Percentiles rank a stretch among this genome's conserved stretches.
phyloP scores from a whole-genome alignment of 2,797 vertebrate genomes.

The Poeciliopsis infans region DNA sequence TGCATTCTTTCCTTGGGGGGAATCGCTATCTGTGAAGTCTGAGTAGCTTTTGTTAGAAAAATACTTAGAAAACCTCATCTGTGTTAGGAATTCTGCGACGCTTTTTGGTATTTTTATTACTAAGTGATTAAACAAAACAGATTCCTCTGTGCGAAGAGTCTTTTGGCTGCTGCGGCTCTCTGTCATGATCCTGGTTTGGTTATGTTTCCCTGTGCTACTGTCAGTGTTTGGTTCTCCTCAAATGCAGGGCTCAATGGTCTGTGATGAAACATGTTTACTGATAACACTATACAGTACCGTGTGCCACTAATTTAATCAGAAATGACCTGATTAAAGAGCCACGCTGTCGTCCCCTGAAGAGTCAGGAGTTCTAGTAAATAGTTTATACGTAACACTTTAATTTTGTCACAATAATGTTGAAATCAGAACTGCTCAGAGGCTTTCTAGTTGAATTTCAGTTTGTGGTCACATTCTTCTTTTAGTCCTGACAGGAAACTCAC shows the following conservation, averaged over 20 bases:
- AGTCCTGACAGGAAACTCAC: background rate
- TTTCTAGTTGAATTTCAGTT: background rate
- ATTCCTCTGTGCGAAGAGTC: background rate
- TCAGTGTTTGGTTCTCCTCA: background rate
- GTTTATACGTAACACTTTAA: background rate
- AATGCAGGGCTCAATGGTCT: background rate
- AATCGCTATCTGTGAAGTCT: background rate
- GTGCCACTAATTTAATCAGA: background rate
- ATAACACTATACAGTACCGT: background rate
- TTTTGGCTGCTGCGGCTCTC: background rate
- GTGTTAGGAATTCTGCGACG: too few species aligned
- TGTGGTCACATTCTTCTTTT: background rate
- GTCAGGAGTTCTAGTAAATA: background rate
- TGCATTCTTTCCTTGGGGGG: conserved; percentile 6
- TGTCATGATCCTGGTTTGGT: background rate
- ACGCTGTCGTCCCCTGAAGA: too few species aligned
- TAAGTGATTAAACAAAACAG: background rate
- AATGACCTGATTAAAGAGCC: background rate
- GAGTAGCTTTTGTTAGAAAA: background rate
- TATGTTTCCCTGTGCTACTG: background rate
- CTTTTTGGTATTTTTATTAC: background rate
- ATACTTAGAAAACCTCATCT: background rate
- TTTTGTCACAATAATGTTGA: background rate
- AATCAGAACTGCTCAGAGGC: background rate
- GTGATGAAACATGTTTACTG: background rate